These are phyloP conservation scores for Acrocephalus kingi DNA, from an alignment of 2,113 vertebrate species.

Conservation along the genomic window DNA sequence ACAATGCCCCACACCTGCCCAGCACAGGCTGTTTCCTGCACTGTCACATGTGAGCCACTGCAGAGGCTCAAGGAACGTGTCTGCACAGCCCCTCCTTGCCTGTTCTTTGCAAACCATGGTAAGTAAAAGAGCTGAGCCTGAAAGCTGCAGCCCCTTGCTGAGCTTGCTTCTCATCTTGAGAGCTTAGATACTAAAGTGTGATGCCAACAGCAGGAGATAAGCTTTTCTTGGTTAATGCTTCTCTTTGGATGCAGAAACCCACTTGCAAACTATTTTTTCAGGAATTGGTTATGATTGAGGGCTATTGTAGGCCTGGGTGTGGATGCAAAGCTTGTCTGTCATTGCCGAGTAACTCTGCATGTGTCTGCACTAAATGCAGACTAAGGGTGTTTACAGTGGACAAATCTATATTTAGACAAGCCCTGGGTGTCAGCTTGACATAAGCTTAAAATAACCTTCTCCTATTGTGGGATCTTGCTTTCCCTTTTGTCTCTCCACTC, in stretches of 20 bases:
- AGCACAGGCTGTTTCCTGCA: background rate
- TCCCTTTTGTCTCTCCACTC: background rate
- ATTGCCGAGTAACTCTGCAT: background rate
- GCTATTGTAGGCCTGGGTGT: background rate
- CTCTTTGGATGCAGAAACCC: background rate
- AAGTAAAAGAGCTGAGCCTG: background rate
- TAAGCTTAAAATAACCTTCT: constrained; percentile 29
- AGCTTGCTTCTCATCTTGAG: background rate
- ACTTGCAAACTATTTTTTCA: background rate
- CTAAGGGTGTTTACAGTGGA: constrained; percentile 31
- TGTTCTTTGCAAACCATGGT: background rate
- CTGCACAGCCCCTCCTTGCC: background rate
- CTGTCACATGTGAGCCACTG: rapidly evolving
- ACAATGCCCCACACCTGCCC: background rate
- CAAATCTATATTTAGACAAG: constrained; percentile 46
- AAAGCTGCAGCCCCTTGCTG: background rate
- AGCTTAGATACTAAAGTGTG: background rate
- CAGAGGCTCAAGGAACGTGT: background rate
- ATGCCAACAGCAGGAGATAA: background rate
- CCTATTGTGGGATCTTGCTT: background rate
- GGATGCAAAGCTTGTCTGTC: background rate
- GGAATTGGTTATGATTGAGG: background rate
- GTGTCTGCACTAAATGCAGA: constrained; percentile 5
- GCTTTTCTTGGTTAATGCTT: background rate
- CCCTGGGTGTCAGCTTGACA: background rate